These are phyloP conservation scores for Galendromus occidentalis DNA, from an alignment of 1,140 invertebrate species.

Conservation along the genomic window DNA sequence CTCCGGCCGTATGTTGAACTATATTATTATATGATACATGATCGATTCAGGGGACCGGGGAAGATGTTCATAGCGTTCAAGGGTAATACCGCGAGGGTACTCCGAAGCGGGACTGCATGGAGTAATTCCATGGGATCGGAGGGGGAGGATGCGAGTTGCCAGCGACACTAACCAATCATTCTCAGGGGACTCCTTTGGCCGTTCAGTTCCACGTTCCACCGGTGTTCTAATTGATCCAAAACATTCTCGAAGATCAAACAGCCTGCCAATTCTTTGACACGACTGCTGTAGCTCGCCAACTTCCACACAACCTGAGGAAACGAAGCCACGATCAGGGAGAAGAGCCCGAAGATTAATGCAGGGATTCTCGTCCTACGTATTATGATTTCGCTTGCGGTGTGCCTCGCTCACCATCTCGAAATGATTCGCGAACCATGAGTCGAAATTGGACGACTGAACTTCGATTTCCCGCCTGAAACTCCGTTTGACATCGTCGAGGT, in stretches of 20 bases:
- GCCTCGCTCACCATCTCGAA: neutral
- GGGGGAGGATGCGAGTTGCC: too few relatives aligned
- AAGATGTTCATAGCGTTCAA: too few relatives aligned
- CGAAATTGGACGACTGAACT: neutral
- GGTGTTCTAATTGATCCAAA: neutral
- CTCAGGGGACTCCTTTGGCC: neutral
- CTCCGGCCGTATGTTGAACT: too few relatives aligned
- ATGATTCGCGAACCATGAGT: neutral
- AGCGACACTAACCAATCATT: slow-evolving; percentile 2
- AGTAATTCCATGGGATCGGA: too few relatives aligned
- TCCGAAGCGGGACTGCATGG: too few relatives aligned
- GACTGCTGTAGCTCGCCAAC: neutral
- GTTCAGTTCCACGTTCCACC: neutral
- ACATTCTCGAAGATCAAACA: neutral
- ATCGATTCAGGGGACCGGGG: too few relatives aligned
- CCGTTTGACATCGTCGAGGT: neutral
- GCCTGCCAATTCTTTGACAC: neutral
- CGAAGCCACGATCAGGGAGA: neutral
- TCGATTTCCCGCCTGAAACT: neutral
- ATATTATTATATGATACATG: too few relatives aligned
- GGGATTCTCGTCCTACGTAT: too few relatives aligned
- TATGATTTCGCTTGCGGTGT: neutral
- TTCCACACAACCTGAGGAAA: slow-evolving; percentile 3
- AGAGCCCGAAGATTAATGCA: neutral
- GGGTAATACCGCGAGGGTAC: too few relatives aligned